Conservation (phyloP, 2,113 vertebrate genomes). For the pig (Sus scrofa) region T2T-Sscrofa CM000823.6:1693001-1693500, state of each 20-base stretch:
- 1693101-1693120: background rate
- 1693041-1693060: background rate
- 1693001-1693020: background rate
- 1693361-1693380: background rate
- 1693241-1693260: background rate
- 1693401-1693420: background rate
- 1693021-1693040: background rate
- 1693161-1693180: accelerated
- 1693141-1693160: background rate
- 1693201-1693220: background rate
- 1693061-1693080: background rate
- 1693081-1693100: background rate
- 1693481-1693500: background rate
- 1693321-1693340: background rate
- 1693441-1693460: background rate
- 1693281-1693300: background rate
- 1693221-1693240: accelerated
- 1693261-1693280: accelerated
- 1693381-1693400: background rate
- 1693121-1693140: background rate
- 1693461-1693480: background rate
- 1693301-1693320: accelerated
- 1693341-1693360: background rate
- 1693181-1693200: background rate
- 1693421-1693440: background rate